Percentiles rank a stretch among this genome's conserved stretches.
Conservation (phyloP, 2,113 vertebrate genomes). For the Malurus cyaneus region DNA sequence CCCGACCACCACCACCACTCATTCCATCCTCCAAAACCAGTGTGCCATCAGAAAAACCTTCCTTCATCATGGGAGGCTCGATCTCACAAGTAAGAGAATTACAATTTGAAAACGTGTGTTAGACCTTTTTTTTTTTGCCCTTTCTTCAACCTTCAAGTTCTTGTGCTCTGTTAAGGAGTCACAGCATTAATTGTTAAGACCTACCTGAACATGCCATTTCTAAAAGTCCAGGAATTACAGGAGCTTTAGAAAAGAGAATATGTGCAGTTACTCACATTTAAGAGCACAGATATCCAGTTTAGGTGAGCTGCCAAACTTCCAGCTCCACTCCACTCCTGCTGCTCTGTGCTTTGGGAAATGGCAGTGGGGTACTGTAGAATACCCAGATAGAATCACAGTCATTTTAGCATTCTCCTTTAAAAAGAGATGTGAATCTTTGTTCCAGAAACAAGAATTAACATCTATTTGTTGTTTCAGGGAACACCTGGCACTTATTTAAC, state of each 20-base stretch:
- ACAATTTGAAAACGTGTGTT: not conserved
- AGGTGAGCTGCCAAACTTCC: not conserved
- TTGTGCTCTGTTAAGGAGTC: fast-evolving
- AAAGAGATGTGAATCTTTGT: not conserved
- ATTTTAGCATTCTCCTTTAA: not conserved
- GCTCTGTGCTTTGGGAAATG: not conserved
- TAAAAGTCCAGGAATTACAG: not conserved
- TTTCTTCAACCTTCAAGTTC: not conserved
- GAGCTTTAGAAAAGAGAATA: not conserved
- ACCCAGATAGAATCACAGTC: not conserved
- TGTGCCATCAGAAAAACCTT: slow-evolving; percentile 89
- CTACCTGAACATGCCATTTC: not conserved
- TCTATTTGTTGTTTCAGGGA: slow-evolving; percentile 78
- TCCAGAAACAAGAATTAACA: not conserved
- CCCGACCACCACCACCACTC: slow-evolving; percentile 93
- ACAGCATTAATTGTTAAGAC: not conserved
- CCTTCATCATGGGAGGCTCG: slow-evolving; percentile 96
- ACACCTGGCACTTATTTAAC: slow-evolving; percentile 95
- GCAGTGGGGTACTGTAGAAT: not conserved
- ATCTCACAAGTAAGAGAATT: slow-evolving; percentile 89
- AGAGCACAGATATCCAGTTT: not conserved
- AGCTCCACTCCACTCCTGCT: not conserved
- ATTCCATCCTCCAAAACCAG: slow-evolving; percentile 98
- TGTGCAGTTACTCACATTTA: not conserved
- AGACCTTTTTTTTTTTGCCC: not conserved